A percentile compares a stretch with the other conserved stretches of the same genome.
phyloP scores from a whole-genome alignment of 2,888 invertebrate species.

The Alitta virens region DNA sequence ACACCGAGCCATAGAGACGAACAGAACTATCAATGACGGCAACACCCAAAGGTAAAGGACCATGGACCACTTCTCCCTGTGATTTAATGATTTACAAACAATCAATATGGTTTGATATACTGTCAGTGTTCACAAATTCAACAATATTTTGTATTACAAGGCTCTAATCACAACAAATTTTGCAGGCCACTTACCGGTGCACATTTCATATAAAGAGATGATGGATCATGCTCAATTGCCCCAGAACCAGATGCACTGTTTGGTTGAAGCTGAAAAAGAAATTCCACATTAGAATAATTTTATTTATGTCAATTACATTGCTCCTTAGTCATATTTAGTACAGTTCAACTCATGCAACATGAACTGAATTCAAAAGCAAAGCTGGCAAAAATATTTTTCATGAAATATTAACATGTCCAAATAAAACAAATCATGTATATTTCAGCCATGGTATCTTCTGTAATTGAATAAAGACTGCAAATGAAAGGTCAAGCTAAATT shows the following conservation, averaged over 20 bases:
- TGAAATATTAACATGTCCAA: too few relatives aligned
- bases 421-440: too few relatives aligned
- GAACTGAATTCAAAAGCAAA: background rate
- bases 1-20: constrained; percentile 86
- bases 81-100: background rate
- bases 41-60: constrained; percentile 81
- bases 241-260: constrained; percentile 94
- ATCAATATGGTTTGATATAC: background rate
- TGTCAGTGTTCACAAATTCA: background rate
- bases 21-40: constrained; percentile 96
- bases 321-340: too few relatives aligned
- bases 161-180: too few relatives aligned
- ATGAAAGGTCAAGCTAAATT: too few relatives aligned
- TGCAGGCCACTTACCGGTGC: constrained; percentile 38
- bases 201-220: constrained; percentile 73
- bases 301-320: background rate
- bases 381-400: background rate
- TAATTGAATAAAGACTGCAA: too few relatives aligned
- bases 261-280: constrained; percentile 74
- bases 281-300: background rate
- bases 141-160: background rate
- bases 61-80: constrained; percentile 33
- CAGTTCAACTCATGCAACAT: background rate
- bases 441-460: too few relatives aligned
- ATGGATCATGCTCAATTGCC: constrained; percentile 93